phyloP scores from a whole-genome alignment of 2,113 vertebrate genomes.

The Hippocampus barbouri region DNA sequence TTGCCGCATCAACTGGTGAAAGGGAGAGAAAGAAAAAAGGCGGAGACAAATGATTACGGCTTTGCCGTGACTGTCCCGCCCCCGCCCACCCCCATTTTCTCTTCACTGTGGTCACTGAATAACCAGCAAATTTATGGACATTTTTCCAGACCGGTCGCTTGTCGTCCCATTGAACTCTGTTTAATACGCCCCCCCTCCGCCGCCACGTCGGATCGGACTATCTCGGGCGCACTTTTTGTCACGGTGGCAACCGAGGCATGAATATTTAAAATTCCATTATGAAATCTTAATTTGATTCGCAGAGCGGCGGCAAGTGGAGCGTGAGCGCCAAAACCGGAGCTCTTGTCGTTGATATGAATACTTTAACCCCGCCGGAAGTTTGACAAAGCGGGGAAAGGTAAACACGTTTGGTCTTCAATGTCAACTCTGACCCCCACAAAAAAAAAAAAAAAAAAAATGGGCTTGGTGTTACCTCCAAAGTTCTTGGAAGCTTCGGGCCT shows the following conservation, averaged over 20 bases:
- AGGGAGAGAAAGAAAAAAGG: constrained; percentile 51
- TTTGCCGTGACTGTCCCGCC: constrained; percentile 47
- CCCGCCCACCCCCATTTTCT: constrained; percentile 2
- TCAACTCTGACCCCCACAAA: neutral
- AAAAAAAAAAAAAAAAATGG: too few species aligned
- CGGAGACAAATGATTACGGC: constrained; percentile 64
- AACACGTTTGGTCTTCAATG: neutral
- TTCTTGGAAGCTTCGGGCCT: neutral
- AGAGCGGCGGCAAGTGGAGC: constrained; percentile 27
- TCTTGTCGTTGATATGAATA: constrained; percentile 8
- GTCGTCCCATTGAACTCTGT: neutral
- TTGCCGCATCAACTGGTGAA: constrained; percentile 57
- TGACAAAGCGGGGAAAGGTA: neutral
- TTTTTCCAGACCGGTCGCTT: constrained; percentile 14
- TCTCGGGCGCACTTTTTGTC: constrained; percentile 21
- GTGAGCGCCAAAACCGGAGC: constrained; percentile 6
- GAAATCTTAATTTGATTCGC: constrained; percentile 45
- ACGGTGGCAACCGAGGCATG: constrained; percentile 26
- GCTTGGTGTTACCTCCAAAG: too few species aligned
- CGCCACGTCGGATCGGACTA: neutral
- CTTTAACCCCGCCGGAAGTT: constrained; percentile 1
- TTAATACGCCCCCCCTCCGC: neutral
- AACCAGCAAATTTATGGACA: constrained; percentile 22
- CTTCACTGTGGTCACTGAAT: neutral
- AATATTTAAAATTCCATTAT: constrained; percentile 56